Evolutionary conservation across 2,888 invertebrate genomes (phyloP), one percentile per base, ranked within the genome.

Genomic region (Standfussiana lucernea): DNA sequence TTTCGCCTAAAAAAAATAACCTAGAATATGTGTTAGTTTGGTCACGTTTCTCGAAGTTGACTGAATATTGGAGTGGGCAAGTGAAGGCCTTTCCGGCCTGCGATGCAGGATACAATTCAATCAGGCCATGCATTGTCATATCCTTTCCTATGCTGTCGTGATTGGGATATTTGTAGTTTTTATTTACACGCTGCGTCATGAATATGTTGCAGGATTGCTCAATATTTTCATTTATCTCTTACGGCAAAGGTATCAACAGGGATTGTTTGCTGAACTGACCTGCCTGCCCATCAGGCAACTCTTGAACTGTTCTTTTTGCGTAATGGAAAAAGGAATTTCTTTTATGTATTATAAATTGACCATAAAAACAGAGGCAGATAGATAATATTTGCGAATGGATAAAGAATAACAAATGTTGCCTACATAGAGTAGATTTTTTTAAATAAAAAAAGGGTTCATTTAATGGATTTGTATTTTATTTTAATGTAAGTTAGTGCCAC

Each of bases 41-140:
- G 18, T 37, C n/a, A 37, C 21, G 71, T 69, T 53, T 59, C 47
- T 72, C 32, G 37, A 56, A 45, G 18, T 42, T 47, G 45, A 11
- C 15, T 47, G 62, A 64, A 75, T 68, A 68, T 75, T 40, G 62
- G 21, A 45, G 45, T 21, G 45, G n/a, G 66, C 21, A 8, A 61
- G 37, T 50, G 28, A 78, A 45, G n/a, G 53, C 56, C 13, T 65
- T 56, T 65, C 53, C 18, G 32, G 72, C 53, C 24, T 35, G n/a
- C n/a, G 11, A 50, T 56, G n/a, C 53, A 40, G 42, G 47, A 37
- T 47, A 71, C 70, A 56, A 77, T 64, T 45, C 67, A 81, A 80
- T 68, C 32, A 24, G 42, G n/a, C 3, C 47, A 37, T 37, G 56
- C 62, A 79, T 79, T 80, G 65, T 79, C 21, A 47, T 50, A 32